Evolutionary conservation across 2,797 vertebrate species (phyloP), one percentile per base, ranked within the genome.

Genomic region (Hipposideros larvatus): DNA sequence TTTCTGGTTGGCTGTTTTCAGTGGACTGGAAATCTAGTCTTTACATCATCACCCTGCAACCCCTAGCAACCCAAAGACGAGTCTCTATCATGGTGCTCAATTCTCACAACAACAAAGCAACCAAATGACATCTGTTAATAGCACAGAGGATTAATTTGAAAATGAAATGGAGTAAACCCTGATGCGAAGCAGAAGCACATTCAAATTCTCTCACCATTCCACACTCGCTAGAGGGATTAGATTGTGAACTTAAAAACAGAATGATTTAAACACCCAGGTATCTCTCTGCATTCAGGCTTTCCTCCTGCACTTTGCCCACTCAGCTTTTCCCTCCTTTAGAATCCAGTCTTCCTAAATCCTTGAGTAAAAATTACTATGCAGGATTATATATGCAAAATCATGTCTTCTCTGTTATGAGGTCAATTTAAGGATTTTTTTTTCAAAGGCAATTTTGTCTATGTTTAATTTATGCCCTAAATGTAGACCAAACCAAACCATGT

Each of bases 381-480:
- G 18, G 41, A 46, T 87, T 26, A 74, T 57, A n/a, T 34, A 26
- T 46, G 43, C 46, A 87, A 94, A 78, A 59, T 48, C 13, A 71
- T 5, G 15, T n/a, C 43, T 61, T 19, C 2, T 65, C 9, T 57
- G 78, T 46, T 75, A 74, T 53, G 10, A 0, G 16, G 28, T 48
- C 43, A 59, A 94, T 59, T 51, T 53, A 75, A 84, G 48, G 70
- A 59, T 59, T 46, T 37, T 93, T 94, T 31, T 93, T 94, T 31
- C 16, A 51, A 26, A 14, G 63, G 10, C n/a, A 21, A 79, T 55
- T 95, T 96, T 73, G 4, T 21, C 26, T 87, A 7, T n/a, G 26
- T 48, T 94, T 90, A 24, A 59, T 77, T 74, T 57, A 59, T 68
- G 24, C 34, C 53, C 88, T 88, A 31, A 7, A 73, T 4, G 7